Conservation (phyloP, 2,113 vertebrate genomes). For the Zingel zingel region DNA sequence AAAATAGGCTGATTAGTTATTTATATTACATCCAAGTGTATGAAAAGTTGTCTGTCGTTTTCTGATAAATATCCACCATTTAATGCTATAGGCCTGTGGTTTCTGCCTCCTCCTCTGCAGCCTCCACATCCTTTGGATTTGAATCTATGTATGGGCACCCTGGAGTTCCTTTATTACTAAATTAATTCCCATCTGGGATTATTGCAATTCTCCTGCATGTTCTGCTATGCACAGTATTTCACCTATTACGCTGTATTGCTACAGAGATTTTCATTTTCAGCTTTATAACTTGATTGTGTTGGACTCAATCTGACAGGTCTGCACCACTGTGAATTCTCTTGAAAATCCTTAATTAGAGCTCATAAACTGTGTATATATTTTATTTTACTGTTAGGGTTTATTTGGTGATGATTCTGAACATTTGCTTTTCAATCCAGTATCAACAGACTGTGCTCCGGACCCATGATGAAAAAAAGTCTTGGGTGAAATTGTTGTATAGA, state of each 20-base stretch:
- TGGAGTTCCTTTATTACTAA: conserved; percentile 17
- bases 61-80: not conserved
- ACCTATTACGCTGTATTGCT: not conserved
- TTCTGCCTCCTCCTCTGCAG: conserved; percentile 5
- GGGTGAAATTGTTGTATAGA: not conserved
- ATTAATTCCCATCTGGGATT: conserved; percentile 17
- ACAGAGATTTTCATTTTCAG: not conserved
- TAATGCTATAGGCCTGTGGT: not conserved
- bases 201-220: not conserved
- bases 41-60: not conserved
- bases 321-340: not conserved
- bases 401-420: not conserved
- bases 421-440: not conserved
- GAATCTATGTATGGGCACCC: conserved; percentile 3
- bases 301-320: not conserved
- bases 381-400: not conserved
- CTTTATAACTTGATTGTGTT: not conserved
- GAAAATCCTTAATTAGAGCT: not conserved
- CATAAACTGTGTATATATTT: not conserved
- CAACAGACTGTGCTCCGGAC: not conserved
- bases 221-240: not conserved
- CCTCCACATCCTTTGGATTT: conserved; percentile 10
- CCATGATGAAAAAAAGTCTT: not conserved
- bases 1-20: not conserved
- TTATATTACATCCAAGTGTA: not conserved